Base-by-base conservation (phyloP, 2,113 vertebrate species). In the Labrus mixtus region DNA sequence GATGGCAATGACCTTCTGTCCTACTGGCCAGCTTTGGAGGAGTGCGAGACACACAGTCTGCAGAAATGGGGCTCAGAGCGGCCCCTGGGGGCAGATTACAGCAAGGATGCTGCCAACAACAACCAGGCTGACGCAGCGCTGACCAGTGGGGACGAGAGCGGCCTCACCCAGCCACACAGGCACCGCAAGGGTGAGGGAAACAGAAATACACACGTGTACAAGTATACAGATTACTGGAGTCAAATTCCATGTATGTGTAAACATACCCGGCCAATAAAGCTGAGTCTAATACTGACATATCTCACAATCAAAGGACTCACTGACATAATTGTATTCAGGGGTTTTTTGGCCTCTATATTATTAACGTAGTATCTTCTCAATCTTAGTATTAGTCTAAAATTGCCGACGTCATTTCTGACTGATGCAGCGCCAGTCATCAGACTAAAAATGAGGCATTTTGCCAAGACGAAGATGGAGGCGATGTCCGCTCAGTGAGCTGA, bases 51-150 rank as follows among this genome's bases (percentile, higher is more conserved):
- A 7, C 94, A 95, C 79, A 95, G 95, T 15, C 92, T 98, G 86
- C 97, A 99, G 94, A 98, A 98, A 78, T 99, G 98, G 97, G 97
- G 98, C 82, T 99, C 98, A 0, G 98, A 99, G 85, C 93, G 98
- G 84, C 97, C 96, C 72, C 95, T 99, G 83, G 97, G 97, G 23
- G 94, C 94, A 0, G 97, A 98, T 86, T 92, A 96, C 90, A 97
- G 91, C 89, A 99, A 98, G 89, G 98, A 99, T 0, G 95, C 97
- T 0, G 96, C 97, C 78, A 99, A 98, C 91, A 99, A 98, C 90
- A 98, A 98, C 94, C 97, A 96, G 84, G 89, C 93, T 0, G 98
- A 99, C 6, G 89, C 95, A 61, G 95, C 95, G 29, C 93, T 98
- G 88, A 98, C 97, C 83, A 99, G 98, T 0, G 97, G 98, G 22